Base-by-base conservation (phyloP, 2,797 vertebrate genomes). In the Melanotaenia pygmaea region DNA sequence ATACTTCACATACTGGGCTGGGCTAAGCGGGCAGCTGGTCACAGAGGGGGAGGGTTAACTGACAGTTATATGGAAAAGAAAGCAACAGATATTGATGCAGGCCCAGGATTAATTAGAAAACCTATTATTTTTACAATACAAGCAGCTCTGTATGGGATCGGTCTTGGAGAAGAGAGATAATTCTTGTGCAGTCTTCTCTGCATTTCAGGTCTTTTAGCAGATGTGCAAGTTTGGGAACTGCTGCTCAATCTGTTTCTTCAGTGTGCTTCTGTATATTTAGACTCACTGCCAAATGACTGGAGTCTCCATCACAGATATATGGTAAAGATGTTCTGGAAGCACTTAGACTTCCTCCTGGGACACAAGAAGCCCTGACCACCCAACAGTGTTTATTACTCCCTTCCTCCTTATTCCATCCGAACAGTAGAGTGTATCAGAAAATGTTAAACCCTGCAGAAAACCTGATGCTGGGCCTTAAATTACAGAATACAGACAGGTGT, bases 321-420 rank as follows among this genome's bases (percentile, higher is more conserved):
- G 87, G 79, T 83, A 79, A 86, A 86, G 81, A 83, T 85, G 73
- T 77, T 83, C 79, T 90, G 87, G 82, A 89, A 89, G 73, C 80
- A 79, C 78, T 80, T 71, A 67, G 22, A 68, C 76, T 34, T 67
- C 58, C 80, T 76, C 81, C 65, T 61, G 73, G 62, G 75, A 77
- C 70, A 61, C 45, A 66, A 60, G 69, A 67, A 71, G 70, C 64
- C 59, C 77, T 75, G 79, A 79, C 85, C 82, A 81, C 72, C 83
- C 81, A 50, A 37, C 54, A 30, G 80, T 72, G 84, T 89, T 81
- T 78, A 79, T 79, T 65, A 67, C 80, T 58, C 58, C 77, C 70
- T 86, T 84, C 79, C 83, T 86, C 65, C 67, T 37, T 18, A 59
- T 74, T 70, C 70, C 61, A 57, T 77, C 79, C 81, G 79, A 81